Evolutionary conservation across 2,888 invertebrate species (phyloP), one percentile per base, ranked within the genome.

Genomic region (Callimorpha dominula): DNA sequence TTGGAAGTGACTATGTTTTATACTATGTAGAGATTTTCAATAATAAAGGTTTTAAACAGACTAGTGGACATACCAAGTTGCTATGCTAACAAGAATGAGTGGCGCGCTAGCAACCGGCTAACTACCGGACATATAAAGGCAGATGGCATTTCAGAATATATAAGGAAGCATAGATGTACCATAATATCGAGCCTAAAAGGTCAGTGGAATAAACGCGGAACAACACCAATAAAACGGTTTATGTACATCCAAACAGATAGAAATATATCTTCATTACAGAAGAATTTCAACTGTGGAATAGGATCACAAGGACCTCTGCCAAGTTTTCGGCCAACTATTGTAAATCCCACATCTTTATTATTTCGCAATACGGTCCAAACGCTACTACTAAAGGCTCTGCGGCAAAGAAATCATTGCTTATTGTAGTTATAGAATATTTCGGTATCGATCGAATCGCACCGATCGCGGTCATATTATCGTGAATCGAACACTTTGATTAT

Each of bases 201-300:
- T 66, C 14, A 46, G 40, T 12, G 1, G 42, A 62, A 71, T 62
- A 54, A 54, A 68, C 63, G 54, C 46, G 72, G 11, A 7, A 12
- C 46, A 52, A 67, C 63, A 67, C 31, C 31, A 54, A 64, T 68
- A 68, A 68, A 64, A 43, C 50, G 4, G 63, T 50, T 68, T 54
- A 72, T 68, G 62, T 63, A 46, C 67, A 40, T 52, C 54, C 68
- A n/a, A 72, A 68, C 62, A 67, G 70, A 73, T 80, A 68, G 72
- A 78, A 71, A 81, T 82, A 78, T 60, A 74, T 78, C 72, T 80
- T 72, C 78, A 81, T 80, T 76, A 81, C 40, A 64, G 49, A 64
- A 40, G 54, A 64, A 68, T 20, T 43, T 49, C 74, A 57, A 46
- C 4, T 31, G 31, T 2, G 43, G 14, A 73, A 74, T n/a, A 54